phyloP scores from a whole-genome alignment of 2,888 invertebrate species.

The Trissolcus japonicus region DNA sequence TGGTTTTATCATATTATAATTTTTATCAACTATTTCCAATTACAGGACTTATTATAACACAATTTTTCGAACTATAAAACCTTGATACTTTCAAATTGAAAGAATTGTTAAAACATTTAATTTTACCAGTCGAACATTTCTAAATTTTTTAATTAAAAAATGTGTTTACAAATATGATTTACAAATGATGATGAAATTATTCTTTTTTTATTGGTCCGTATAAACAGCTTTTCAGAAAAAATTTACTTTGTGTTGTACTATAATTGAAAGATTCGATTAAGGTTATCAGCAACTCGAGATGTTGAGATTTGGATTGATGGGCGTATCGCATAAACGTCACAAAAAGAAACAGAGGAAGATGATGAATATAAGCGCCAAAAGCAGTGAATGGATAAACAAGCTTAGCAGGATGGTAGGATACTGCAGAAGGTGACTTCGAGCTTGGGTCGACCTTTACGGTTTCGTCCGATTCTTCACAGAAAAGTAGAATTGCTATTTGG shows the following conservation, averaged over 20 bases:
- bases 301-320: conserved; percentile 26
- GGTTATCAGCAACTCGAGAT: conserved; percentile 7
- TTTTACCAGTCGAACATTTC: no score
- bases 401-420: conserved; percentile 64
- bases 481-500: conserved; percentile 31
- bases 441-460: conserved; percentile 47
- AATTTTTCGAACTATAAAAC: no score
- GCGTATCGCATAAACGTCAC: conserved; percentile 30
- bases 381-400: conserved; percentile 70
- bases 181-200: no score
- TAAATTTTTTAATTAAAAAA: no score
- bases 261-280: conserved; percentile 14
- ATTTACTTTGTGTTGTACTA: not conserved
- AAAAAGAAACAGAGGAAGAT: conserved; percentile 46
- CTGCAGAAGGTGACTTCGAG: conserved; percentile 62
- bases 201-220: no score
- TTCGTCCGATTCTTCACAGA: conserved; percentile 48
- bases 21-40: no score
- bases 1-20: no score
- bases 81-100: no score
- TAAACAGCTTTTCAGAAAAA: no score
- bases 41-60: no score
- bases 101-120: no score
- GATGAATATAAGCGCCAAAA: conserved; percentile 62
- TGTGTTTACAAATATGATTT: no score